A percentile compares a stretch with the other conserved stretches of the same genome.
phyloP scores from a whole-genome alignment of 2,888 invertebrate species.

The Strigamia crassipes region DNA sequence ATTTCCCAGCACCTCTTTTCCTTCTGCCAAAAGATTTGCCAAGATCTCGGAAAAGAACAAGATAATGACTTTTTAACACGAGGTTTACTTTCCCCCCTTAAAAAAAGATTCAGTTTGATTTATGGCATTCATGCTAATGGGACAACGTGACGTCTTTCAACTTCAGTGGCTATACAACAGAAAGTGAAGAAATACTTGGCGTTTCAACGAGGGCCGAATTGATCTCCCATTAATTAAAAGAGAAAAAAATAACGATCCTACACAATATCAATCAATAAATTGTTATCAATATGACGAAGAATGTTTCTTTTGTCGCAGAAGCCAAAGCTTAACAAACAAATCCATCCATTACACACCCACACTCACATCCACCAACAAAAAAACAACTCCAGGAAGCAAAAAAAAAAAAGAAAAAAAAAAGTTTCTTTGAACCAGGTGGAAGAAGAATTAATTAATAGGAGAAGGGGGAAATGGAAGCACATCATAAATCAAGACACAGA shows the following conservation, averaged over 20 bases:
- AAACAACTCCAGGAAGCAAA: not conserved
- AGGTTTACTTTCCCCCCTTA: not conserved
- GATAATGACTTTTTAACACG: conserved; percentile 35
- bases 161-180: not conserved
- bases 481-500: conserved; percentile 36
- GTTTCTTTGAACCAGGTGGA: conserved; percentile 35
- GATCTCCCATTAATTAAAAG: not conserved
- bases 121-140: conserved; percentile 27
- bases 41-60: not conserved
- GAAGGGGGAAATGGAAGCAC: conserved; percentile 3
- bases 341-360: conserved; percentile 32
- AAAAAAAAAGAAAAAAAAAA: not conserved
- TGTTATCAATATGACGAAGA: not conserved
- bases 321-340: conserved; percentile 33
- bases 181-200: not conserved
- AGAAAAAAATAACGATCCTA: not conserved
- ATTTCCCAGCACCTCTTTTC: not conserved
- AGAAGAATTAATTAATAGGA: conserved; percentile 40
- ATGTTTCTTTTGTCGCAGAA: not conserved
- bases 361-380: not conserved
- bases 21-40: not conserved
- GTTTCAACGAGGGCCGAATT: not conserved
- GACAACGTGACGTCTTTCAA: not conserved
- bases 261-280: not conserved
- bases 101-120: not conserved